Percentiles rank a stretch among this genome's conserved stretches.
These are phyloP conservation scores for Parascotia fuliginaria DNA, from an alignment of 2,888 invertebrate species.

Conservation along the genomic window DNA sequence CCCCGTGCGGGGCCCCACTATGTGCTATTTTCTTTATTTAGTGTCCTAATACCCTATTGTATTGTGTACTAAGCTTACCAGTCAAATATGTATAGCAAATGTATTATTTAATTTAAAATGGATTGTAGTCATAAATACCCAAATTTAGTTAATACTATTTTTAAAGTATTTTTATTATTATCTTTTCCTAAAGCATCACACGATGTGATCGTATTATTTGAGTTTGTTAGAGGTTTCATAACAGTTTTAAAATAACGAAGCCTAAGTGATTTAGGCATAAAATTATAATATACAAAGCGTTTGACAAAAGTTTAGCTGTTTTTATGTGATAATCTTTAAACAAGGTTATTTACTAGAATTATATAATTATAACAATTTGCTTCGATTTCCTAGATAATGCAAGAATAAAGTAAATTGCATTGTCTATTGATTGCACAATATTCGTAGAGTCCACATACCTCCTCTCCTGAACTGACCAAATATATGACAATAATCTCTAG, in stretches of 20 bases:
- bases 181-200: constrained; percentile 77
- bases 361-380: constrained; percentile 42
- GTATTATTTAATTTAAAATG: constrained; percentile 82
- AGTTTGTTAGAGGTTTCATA: constrained; percentile 62
- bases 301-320: constrained; percentile 58
- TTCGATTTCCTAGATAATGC: constrained; percentile 54
- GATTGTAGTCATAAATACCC: constrained; percentile 85
- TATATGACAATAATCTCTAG: constrained; percentile 83
- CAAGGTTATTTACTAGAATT: constrained; percentile 48
- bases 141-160: constrained; percentile 84
- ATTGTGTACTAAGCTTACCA: constrained; percentile 84
- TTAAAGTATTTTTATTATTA: constrained; percentile 69
- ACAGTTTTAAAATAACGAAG: constrained; percentile 56
- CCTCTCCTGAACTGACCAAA: constrained; percentile 77
- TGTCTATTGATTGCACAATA: constrained; percentile 39
- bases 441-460: constrained; percentile 54
- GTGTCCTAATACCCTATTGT: constrained; percentile 79
- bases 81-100: constrained; percentile 84
- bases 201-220: constrained; percentile 72
- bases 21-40: constrained; percentile 81
- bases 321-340: constrained; percentile 42
- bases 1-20: constrained; percentile 54
- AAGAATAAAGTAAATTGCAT: constrained; percentile 43
- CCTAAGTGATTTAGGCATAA: constrained; percentile 58
- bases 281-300: constrained; percentile 56